Conservation (phyloP, 2,888 invertebrate species). For the Pristionchus exspectatus region DNA sequence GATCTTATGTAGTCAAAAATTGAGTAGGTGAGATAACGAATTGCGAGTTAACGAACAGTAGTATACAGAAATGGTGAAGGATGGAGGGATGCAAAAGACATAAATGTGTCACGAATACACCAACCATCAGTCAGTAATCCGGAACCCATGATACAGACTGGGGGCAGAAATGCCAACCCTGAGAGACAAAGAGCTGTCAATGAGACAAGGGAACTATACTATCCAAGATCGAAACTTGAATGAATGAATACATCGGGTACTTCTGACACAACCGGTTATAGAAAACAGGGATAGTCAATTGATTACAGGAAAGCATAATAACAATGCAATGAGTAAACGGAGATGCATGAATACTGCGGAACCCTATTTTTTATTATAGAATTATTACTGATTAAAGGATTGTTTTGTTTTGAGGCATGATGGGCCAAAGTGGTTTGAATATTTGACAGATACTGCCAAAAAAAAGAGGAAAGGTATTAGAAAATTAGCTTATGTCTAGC, state of each 20-base stretch:
- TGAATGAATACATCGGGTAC: constrained; percentile 21
- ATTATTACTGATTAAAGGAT: neutral
- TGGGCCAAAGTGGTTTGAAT: neutral
- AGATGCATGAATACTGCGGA: neutral
- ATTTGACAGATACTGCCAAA: neutral
- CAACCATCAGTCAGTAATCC: neutral
- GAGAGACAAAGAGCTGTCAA: neutral
- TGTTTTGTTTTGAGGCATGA: constrained; percentile 37
- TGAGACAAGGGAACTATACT: neutral
- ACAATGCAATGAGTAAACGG: neutral
- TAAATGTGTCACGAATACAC: neutral
- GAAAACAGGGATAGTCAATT: neutral
- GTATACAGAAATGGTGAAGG: neutral
- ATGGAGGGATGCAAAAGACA: neutral
- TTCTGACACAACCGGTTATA: neutral
- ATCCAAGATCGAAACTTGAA: neutral
- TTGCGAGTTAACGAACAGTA: neutral
- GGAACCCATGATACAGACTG: neutral
- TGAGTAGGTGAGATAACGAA: neutral
- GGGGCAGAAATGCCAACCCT: constrained; percentile 41
- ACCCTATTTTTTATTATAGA: neutral
- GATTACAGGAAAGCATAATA: constrained; percentile 22
- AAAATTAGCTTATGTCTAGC: constrained; percentile 30
- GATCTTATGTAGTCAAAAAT: neutral
- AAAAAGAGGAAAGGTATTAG: neutral